These are phyloP conservation scores for Agrotis exclamationis DNA, from an alignment of 2,888 invertebrate species.

Conservation along the genomic window DNA sequence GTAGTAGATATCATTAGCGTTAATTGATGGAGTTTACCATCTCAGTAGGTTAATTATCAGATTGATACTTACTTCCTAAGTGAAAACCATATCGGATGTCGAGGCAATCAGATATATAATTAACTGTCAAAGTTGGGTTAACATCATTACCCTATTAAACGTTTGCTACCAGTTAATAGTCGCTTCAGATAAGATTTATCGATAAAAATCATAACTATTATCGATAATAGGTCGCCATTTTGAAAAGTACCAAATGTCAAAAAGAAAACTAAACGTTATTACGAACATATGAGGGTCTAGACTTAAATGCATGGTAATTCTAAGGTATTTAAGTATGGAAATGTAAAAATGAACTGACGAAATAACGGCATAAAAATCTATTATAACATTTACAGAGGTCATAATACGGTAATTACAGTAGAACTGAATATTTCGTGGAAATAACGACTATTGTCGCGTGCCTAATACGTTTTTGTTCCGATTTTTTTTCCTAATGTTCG, in stretches of 20 bases:
- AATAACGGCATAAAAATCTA: constrained; percentile 68
- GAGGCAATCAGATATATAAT: constrained; percentile 46
- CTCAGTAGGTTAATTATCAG: constrained; percentile 40
- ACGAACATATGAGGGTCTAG: constrained; percentile 68
- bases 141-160: constrained; percentile 23
- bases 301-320: constrained; percentile 59
- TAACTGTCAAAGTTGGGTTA: constrained; percentile 57
- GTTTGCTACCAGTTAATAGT: constrained; percentile 8
- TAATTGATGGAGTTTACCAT: constrained; percentile 46
- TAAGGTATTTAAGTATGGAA: constrained; percentile 59
- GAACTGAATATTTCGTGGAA: constrained; percentile 66
- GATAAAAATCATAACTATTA: constrained; percentile 18
- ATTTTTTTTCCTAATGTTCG: constrained; percentile 36
- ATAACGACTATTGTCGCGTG: constrained; percentile 62
- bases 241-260: constrained; percentile 16
- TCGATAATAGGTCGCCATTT: constrained; percentile 24
- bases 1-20: constrained; percentile 19
- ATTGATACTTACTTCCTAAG: constrained; percentile 24
- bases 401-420: constrained; percentile 62
- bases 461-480: constrained; percentile 52
- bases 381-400: constrained; percentile 62
- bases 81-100: constrained; percentile 54
- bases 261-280: not conserved
- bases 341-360: constrained; percentile 74
- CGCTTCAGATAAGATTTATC: constrained; percentile 1